Evolutionary conservation across 2,797 vertebrate genomes (phyloP), one percentile per base, ranked within the genome.

Genomic region (Anisognathus igniventris): DNA sequence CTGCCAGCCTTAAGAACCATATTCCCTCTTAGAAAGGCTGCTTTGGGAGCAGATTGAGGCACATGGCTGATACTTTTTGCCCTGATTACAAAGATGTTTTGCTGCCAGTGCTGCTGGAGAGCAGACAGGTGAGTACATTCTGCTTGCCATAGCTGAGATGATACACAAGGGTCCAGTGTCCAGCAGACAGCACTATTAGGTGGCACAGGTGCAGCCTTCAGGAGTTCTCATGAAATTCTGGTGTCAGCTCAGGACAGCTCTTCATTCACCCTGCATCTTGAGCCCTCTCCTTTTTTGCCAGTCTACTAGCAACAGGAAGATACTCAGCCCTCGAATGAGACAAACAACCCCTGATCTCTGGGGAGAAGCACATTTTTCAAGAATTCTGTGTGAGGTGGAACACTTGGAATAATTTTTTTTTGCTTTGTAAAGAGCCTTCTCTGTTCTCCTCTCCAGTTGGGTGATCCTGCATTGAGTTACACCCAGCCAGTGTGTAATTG

Each of bases 401-500:
- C 78, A 65, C 35, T 95, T 76, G 45, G 31, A 65, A 30, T 65
- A 44, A 3, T 70, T 47, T 54, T 42, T 56, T 64, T 68, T 61
- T 61, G 7, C 22, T 89, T 92, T 94, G 42, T 89, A 28, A 88
- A 88, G 54, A 74, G 54, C 33, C 44, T 85, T 76, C 61, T 95
- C 81, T 91, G 78, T 91, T 95, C 78, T 93, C 31, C 54, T 91
- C 54, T 83, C 50, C 65, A 91, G 68, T 91, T 62, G 86, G 81
- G 81, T 3, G 78, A 95, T 75, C 66, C 82, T 37, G 86, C 65
- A 92, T 42, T 77, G 81, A 94, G 91, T 92, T 95, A 92, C 84
- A 95, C 84, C 91, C 92, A 95, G 78, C 54, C 81, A 95, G 72
- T 66, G 68, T 84, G 73, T 93, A 92, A 93, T 96, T 96, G 84